Evolutionary conservation across 1,140 invertebrate genomes (phyloP), one percentile per base, ranked within the genome.

Genomic region (Atta cephalotes): DNA sequence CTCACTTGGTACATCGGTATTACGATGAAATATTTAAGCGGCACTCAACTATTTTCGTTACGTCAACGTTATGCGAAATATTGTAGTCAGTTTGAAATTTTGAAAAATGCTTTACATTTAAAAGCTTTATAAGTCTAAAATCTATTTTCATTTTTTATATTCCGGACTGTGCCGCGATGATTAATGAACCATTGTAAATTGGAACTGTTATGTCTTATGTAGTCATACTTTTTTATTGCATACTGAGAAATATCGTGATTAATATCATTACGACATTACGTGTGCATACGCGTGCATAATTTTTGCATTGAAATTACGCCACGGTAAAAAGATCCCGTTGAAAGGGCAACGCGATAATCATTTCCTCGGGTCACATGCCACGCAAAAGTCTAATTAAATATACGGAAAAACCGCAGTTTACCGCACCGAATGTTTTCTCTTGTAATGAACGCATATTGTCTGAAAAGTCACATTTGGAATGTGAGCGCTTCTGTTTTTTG

Each of bases 371-470:
- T 66, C n/a, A 80, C 14, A 70, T 70, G 9, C 49, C 28, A 70
- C 9, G 78, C 70, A 80, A 80, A 80, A 70, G 49, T 56, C 31
- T 80, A 80, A 80, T 80, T 80, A 80, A 80, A 70, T 53, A 66
- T 18, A 28, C 4, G 7, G 28, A 56, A 68, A 80, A 80, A 58
- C 63, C n/a, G 7, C 31, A 31, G n/a, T 56, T 53, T 28, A 18
- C 28, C 31, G 28, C 2, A 14, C 18, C 14, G 9, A 25, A 70
- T 18, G 35, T 68, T 80, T 68, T 35, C 10, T 31, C 49, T 35
- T 39, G 6, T 7, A 3, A 35, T 39, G 21, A 78, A 63, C 2
- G 49, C 28, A 7, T 31, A 16, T 16, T 9, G 49, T 14, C n/a
- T 68, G 31, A 35, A 68, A 25, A 80, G 2, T n/a, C 5, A 5